Percentiles rank a stretch among this genome's conserved stretches.
phyloP scores from a whole-genome alignment of 2,888 invertebrate genomes.

The Drosophila mimica region DNA sequence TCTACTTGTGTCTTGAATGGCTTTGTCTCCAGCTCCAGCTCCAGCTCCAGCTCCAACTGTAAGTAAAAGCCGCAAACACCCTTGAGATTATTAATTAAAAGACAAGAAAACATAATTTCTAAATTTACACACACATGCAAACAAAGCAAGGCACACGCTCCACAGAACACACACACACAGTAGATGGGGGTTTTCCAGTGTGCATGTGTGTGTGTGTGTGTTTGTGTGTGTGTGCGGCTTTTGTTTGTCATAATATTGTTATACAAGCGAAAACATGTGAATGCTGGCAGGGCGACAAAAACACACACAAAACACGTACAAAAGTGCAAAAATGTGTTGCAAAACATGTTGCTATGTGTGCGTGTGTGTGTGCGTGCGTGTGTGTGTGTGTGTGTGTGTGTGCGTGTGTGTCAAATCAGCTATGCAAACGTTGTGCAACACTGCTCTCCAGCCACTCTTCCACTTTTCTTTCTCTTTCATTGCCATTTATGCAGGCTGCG shows the following conservation, averaged over 20 bases:
- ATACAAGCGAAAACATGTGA: slow-evolving; percentile 17
- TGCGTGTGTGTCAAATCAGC: not conserved
- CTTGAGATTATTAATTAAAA: slow-evolving; percentile 80
- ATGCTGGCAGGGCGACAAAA: not conserved
- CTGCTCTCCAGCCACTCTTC: not conserved
- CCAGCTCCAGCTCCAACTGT: slow-evolving; percentile 8
- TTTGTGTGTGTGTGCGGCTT: not conserved
- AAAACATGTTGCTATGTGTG: not conserved
- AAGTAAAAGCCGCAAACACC: slow-evolving; percentile 54
- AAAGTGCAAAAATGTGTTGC: slow-evolving; percentile 18
- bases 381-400: not conserved
- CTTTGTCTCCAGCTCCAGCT: slow-evolving; percentile 6
- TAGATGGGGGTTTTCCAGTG: not conserved
- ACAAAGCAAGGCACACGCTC: slow-evolving; percentile 8
- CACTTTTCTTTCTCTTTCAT: not conserved
- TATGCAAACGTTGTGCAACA: slow-evolving; percentile 24
- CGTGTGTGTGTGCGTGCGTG: not conserved
- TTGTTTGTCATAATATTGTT: slow-evolving; percentile 23
- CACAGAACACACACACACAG: slow-evolving; percentile 1
- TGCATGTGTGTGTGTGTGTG: not conserved
- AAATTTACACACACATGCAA: slow-evolving; percentile 65
- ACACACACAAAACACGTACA: slow-evolving; percentile 1
- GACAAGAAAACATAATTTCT: slow-evolving; percentile 81
- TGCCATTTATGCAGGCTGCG: not conserved
- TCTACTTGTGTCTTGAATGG: slow-evolving; percentile 21